Conservation (phyloP, 2,888 invertebrate species). For the Watsonalla cultraria region DNA sequence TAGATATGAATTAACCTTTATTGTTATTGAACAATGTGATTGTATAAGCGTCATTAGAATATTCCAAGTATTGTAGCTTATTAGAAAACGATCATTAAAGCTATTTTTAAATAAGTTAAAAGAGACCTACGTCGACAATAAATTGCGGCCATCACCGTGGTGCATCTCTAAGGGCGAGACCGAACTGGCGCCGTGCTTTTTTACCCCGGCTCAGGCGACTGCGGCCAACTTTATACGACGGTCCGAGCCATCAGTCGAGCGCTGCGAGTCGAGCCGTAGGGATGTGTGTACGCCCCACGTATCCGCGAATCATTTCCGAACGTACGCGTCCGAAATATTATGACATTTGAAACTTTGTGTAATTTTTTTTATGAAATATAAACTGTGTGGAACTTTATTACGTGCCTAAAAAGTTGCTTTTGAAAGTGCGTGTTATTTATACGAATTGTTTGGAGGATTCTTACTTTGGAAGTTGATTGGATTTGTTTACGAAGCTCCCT, state of each 20-base stretch:
- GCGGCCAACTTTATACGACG: conserved; percentile 52
- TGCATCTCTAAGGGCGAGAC: conserved; percentile 76
- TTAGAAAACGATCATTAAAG: too few species aligned
- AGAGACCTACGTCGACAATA: conserved; percentile 1
- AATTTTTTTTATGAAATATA: conserved; percentile 18
- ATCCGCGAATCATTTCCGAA: conserved; percentile 23
- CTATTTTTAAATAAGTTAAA: neutral
- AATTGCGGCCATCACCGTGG: conserved; percentile 13
- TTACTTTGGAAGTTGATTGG: conserved; percentile 27
- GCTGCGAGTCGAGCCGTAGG: conserved; percentile 36
- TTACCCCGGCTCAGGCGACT: conserved; percentile 59
- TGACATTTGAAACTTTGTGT: conserved; percentile 29
- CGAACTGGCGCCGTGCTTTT: conserved; percentile 74
- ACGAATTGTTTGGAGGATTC: conserved; percentile 34
- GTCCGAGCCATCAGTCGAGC: conserved; percentile 54
- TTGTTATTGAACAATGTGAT: too few species aligned
- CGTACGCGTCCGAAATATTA: conserved; percentile 43
- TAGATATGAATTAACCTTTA: too few species aligned
- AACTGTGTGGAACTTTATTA: conserved; percentile 44
- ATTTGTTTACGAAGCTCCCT: conserved; percentile 34
- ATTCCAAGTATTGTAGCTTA: too few species aligned
- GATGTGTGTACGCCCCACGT: conserved; percentile 32
- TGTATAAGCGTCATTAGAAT: too few species aligned
- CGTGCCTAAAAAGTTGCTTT: conserved; percentile 48
- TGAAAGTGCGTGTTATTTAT: conserved; percentile 31